Evolutionary conservation across 2,888 invertebrate genomes (phyloP), one percentile per base, ranked within the genome.

Genomic region (Galeruca laticollis): DNA sequence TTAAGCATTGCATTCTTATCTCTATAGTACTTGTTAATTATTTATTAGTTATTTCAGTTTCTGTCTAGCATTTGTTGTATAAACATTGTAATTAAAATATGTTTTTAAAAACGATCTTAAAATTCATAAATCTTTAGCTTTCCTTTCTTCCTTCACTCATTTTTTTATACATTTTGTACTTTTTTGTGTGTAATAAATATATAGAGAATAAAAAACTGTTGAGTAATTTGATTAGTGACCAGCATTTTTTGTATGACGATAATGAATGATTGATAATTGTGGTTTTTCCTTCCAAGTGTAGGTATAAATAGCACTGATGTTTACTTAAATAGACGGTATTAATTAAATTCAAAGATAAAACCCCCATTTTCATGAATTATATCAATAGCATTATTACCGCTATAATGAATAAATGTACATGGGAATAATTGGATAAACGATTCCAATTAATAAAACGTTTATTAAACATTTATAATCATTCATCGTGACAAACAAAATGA

Each of bases 331-430:
- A 21, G 5, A 52, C 3, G 21, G 26, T 13, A 11, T 52, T 26
- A 71, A 71, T 73, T 56, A 68, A 69, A 73, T 75, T 31, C 11
- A 40, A 40, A 74, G 78, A 78, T 78, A 78, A 78, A 70, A 57
- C 78, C 78, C 77, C 65, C 70, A 77, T 78, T 71, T 57, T 37
- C 60, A 57, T 67, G 20, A 21, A 20, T 51, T 51, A 51, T 60
- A 60, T 67, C 49, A 47, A 68, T 56, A 54, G 35, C 40, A 15
- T 59, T 1, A 40, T 56, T 31, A 35, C 4, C 9, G 18, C 15
- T 31, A 13, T 13, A 56, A 31, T 33, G n/a, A 31, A 33, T 18
- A 31, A 18, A 64, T 72, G 62, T 60, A 72, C 70, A 73, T 74
- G 3, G 71, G 70, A 70, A 70, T 71, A 72, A 75, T 73, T 71